Conservation (phyloP, 2,888 invertebrate species). For the Cepaea hortensis region DNA sequence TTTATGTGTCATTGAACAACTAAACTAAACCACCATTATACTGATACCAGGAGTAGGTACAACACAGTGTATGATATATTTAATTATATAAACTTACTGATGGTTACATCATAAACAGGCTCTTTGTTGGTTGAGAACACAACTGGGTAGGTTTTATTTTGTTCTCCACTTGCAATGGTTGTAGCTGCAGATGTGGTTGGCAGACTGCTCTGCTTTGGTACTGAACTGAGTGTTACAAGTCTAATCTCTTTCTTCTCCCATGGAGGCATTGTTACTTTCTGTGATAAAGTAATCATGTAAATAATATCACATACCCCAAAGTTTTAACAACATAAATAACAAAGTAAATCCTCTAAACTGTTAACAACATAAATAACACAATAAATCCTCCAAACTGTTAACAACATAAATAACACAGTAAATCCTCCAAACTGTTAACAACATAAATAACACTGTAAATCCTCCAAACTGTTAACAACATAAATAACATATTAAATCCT, state of each 20-base stretch:
- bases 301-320: background rate
- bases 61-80: background rate
- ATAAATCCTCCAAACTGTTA: too few relatives aligned
- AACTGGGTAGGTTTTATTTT: constrained; percentile 48
- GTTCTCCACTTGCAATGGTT: constrained; percentile 50
- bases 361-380: too few relatives aligned
- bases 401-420: too few relatives aligned
- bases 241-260: constrained; percentile 56
- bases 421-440: too few relatives aligned
- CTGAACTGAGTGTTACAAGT: constrained; percentile 46
- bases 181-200: constrained; percentile 47
- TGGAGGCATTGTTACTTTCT: constrained; percentile 66
- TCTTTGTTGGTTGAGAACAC: constrained; percentile 34
- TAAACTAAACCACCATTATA: too few relatives aligned
- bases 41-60: too few relatives aligned
- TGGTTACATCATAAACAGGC: constrained; percentile 53
- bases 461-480: too few relatives aligned
- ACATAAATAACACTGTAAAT: too few relatives aligned
- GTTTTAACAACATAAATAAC: background rate
- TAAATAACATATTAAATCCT: too few relatives aligned
- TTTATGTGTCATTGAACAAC: too few relatives aligned
- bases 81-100: constrained; percentile 51
- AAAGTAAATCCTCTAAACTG: background rate
- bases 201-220: constrained; percentile 40
- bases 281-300: constrained; percentile 36